phyloP scores from a whole-genome alignment of 1,140 invertebrate genomes.

The Bombus turneri region DNA sequence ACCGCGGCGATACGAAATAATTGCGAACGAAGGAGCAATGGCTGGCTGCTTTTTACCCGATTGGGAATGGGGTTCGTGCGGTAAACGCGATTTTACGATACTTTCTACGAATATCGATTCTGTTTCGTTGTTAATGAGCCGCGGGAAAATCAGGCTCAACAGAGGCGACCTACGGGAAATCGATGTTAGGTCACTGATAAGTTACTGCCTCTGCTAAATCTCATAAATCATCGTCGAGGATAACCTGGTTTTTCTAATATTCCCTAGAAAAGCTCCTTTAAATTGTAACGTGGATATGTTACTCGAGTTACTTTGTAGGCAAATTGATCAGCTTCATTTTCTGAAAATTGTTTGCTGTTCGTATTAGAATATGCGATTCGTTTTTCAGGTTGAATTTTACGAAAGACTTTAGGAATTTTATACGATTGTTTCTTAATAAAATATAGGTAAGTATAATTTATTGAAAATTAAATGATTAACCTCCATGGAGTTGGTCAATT shows the following conservation, averaged over 20 bases:
- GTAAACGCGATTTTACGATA: background rate
- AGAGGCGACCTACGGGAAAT: background rate
- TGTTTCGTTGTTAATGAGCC: background rate
- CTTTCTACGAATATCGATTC: background rate
- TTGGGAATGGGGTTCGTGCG: background rate
- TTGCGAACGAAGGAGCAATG: background rate
- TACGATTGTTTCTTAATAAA: too few species aligned
- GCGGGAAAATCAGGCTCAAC: background rate
- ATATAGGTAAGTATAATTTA: too few species aligned
- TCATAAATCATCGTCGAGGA: background rate
- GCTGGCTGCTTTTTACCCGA: slow-evolving; percentile 3
- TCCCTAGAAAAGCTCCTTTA: background rate
- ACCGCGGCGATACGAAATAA: background rate
- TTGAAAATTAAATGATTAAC: too few species aligned
- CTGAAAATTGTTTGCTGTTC: background rate
- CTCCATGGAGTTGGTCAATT: too few species aligned
- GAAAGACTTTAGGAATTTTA: too few species aligned
- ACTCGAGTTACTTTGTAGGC: background rate
- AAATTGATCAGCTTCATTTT: background rate
- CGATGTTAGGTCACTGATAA: slow-evolving; percentile 2
- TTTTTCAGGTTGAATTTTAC: too few species aligned
- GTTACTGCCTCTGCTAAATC: background rate
- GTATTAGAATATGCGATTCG: background rate
- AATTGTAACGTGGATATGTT: background rate
- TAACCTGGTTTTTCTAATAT: background rate